Evolutionary conservation across 2,888 invertebrate genomes (phyloP).

Genomic region (Opisthograptis luteolata): DNA sequence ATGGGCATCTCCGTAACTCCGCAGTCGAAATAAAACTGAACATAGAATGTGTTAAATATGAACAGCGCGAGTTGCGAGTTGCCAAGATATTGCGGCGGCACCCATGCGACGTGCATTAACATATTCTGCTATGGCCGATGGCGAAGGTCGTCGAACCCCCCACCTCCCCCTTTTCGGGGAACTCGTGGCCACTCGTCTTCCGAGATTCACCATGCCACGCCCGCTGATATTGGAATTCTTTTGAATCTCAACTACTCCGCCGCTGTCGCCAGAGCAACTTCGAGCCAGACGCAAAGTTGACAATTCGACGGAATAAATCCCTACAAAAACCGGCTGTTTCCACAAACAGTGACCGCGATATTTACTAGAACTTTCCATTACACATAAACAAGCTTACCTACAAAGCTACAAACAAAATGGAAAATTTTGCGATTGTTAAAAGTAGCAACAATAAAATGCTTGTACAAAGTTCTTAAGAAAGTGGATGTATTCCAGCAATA

Average conservation of each 20-base stretch:
- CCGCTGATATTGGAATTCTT: slow-evolving; percentile 79
- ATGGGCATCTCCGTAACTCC: slow-evolving; percentile 43
- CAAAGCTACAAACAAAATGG: not conserved
- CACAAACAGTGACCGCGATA: slow-evolving; percentile 8
- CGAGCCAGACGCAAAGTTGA: slow-evolving; percentile 66
- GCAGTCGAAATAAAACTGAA: slow-evolving; percentile 40
- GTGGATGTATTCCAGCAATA: slow-evolving; percentile 23
- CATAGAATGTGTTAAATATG: slow-evolving; percentile 56
- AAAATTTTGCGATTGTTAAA: not conserved
- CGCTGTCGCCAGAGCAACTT: slow-evolving; percentile 60
- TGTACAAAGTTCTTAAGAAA: slow-evolving; percentile 15
- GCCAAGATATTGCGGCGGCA: slow-evolving; percentile 66
- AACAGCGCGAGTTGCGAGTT: slow-evolving; percentile 54
- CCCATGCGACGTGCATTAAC: slow-evolving; percentile 62
- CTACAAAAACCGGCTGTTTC: slow-evolving; percentile 9
- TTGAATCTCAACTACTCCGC: slow-evolving; percentile 70
- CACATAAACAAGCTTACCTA: not conserved
- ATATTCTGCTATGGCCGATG: slow-evolving; percentile 69
- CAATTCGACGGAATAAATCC: slow-evolving; percentile 52
- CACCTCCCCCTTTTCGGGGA: slow-evolving; percentile 15
- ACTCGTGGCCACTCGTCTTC: slow-evolving; percentile 47
- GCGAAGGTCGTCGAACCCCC: slow-evolving; percentile 40
- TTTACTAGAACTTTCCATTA: not conserved
- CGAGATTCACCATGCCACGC: slow-evolving; percentile 51
- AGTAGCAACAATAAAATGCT: slow-evolving; percentile 4